Evolutionary conservation across 2,888 invertebrate species (phyloP).

Genomic region (Apantesis nais): DNA sequence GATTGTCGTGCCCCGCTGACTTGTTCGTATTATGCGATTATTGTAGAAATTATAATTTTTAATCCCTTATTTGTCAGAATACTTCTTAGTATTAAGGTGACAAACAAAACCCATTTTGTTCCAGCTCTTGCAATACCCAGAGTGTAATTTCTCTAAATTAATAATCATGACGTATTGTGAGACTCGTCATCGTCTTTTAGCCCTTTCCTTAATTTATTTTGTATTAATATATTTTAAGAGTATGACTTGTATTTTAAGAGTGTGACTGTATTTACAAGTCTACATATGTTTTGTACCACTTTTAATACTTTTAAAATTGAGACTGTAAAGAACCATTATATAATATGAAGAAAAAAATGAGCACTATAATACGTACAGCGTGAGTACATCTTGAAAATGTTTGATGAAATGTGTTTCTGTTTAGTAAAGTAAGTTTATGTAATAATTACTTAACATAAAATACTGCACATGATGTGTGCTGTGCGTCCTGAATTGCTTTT

Average conservation of each 20-base stretch:
- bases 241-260: no score
- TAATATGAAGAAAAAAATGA: neutral
- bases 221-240: no score
- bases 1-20: constrained; percentile 18
- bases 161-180: neutral
- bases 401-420: neutral
- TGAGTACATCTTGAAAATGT: neutral
- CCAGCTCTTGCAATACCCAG: neutral
- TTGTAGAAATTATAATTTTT: neutral
- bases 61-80: neutral
- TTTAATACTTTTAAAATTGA: neutral
- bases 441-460: neutral
- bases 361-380: neutral
- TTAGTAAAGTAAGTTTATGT: neutral
- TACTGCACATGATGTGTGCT: neutral
- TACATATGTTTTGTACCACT: neutral
- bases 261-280: neutral
- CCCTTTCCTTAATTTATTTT: no score
- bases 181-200: no score
- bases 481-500: neutral
- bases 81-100: neutral
- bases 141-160: neutral
- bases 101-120: neutral
- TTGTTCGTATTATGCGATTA: constrained; percentile 5
- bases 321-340: neutral